Base-by-base conservation (phyloP, 2,888 invertebrate species). In the Gordius sp. region DNA sequence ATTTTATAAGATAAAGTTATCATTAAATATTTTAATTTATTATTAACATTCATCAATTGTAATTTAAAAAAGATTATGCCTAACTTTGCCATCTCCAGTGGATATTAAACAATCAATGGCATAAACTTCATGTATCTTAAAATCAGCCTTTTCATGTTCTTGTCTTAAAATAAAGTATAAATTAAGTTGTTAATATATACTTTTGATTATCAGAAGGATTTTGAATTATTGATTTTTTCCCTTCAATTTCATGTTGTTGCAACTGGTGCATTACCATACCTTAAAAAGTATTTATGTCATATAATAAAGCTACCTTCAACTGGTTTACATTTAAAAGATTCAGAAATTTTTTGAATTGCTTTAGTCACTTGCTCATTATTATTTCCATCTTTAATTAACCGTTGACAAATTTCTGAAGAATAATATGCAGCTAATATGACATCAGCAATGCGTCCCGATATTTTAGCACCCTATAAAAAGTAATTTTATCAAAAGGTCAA, bases 61-160 rank as follows among this genome's bases (percentile, higher is more conserved):
- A 27, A 54, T 26, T 54, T 26, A 54, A 54, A 26, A 54, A 54
- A 26, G 27, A 26, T n/a, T 16, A 26, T 4, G 8, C 8, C 61
- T 57, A 71, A 81, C 81, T 69, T 82, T 78, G 66, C 87, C 89
- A 67, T 89, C 89, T 56, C 93, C 93, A 58, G 85, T 80, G 65
- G 87, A 85, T 60, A 97, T 77, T 59, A 99, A 76, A n/a, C 97
- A 84, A 74, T 93, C 93, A 76, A 97, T 82, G 26, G 85, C 91
- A 72, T 89, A 97, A 0, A 91, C 93, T 73, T 99, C 97, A 69
- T 91, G 81, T 57, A 81, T 80, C 68, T 89, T 89, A 68, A 99
- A 79, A 60, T 81, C 82, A 66, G 81, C 82, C 68, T 91, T 91
- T 70, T 93, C 93, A 68, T 91, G 86, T 66, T 93, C 93, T 67